Evolutionary conservation across 2,113 vertebrate genomes (phyloP), one percentile per base, ranked within the genome.

Genomic region (Macaca fascicularis): DNA sequence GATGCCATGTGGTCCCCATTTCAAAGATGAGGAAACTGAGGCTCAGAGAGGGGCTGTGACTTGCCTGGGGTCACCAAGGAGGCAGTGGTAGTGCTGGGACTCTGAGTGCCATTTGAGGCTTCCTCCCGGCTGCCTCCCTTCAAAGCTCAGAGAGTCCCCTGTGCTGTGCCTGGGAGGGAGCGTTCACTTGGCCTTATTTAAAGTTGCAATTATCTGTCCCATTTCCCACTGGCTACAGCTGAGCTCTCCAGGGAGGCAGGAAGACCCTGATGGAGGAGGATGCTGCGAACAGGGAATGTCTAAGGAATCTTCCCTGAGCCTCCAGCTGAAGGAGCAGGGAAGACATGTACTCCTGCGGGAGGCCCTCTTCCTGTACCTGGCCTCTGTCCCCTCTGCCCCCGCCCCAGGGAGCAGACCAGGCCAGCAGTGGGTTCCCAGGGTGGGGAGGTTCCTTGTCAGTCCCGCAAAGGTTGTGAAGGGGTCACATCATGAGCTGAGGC

Each of bases 121-220:
- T 72, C 86, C 89, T 80, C 50, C 67, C 50, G 0, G 40, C 74
- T 48, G 45, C 82, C 69, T 85, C 69, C 89, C 19, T 13, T 38
- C 48, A 43, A 81, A 50, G 87, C 96, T 76, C 81, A 1, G 89
- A 22, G 90, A 93, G 90, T 93, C 79, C 89, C 91, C 64, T 0
- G 80, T 32, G 97, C 83, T 27, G 75, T 96, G 96, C 95, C 92
- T 97, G 97, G 96, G 83, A 67, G 94, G 87, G 83, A 96, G 76
- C 16, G 9, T 40, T 95, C 20, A 43, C 94, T 89, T 90, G 97
- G 98, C 96, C 97, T 98, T 98, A 98, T 98, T 98, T 98, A 97
- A 98, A 96, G 97, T 95, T 97, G 83, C 94, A 97, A 98, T 98
- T 98, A 97, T 97, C 97, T 88, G 92, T 96, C 96, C 97, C 89